phyloP scores from a whole-genome alignment of 2,797 vertebrate genomes.

The Danio albolineatus region DNA sequence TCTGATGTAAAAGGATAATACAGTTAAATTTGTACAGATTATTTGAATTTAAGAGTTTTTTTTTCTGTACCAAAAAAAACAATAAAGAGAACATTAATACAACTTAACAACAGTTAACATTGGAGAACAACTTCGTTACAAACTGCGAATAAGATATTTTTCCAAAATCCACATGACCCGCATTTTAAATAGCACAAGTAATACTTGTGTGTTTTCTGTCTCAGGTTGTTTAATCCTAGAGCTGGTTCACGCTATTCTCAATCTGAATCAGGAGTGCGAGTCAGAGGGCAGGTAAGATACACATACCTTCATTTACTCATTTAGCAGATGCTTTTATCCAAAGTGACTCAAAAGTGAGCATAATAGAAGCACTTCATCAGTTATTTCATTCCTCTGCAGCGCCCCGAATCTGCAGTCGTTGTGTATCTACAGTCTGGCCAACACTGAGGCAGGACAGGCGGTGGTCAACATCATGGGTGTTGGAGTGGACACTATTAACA shows the following conservation, averaged over 20 bases:
- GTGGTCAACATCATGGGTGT: constrained; percentile 98
- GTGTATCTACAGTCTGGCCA: constrained; percentile 95
- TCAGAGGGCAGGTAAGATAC: constrained; percentile 83
- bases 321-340: too few species aligned
- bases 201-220: constrained; percentile 19
- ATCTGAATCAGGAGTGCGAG: constrained; percentile 91
- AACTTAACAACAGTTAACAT: too few species aligned
- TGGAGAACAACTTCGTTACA: too few species aligned
- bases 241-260: constrained; percentile 95
- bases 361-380: neutral
- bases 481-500: constrained; percentile 95
- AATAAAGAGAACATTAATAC: too few species aligned
- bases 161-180: too few species aligned
- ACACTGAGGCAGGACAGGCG: constrained; percentile 95
- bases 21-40: too few species aligned
- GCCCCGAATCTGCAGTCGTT: constrained; percentile 91
- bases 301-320: neutral
- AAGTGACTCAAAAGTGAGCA: too few species aligned
- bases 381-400: constrained; percentile 61
- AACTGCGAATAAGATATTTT: too few species aligned
- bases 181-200: too few species aligned
- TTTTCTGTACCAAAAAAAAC: too few species aligned
- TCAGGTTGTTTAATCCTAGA: constrained; percentile 94
- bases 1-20: too few species aligned
- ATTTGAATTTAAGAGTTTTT: too few species aligned